Evolutionary conservation across 1,140 invertebrate species (phyloP).

Genomic region (Drosophila leontia): DNA sequence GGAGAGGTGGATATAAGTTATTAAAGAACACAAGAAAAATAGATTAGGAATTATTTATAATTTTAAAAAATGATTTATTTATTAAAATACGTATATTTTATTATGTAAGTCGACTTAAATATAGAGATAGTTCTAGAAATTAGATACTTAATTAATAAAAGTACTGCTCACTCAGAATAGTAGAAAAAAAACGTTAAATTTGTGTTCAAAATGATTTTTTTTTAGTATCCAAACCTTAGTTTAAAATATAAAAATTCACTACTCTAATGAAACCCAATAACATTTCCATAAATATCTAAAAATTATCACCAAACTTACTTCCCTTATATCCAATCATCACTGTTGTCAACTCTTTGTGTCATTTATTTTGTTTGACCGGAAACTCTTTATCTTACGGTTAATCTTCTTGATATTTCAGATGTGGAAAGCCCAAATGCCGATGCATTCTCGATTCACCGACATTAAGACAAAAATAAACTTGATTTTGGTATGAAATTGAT

Average conservation of each 20-base stretch:
- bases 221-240: background rate
- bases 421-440: slow-evolving; percentile 62
- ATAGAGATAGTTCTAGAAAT: too few species aligned
- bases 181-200: too few species aligned
- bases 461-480: slow-evolving; percentile 65
- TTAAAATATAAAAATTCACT: too few species aligned
- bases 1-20: background rate
- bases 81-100: too few species aligned
- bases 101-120: too few species aligned
- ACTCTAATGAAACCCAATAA: too few species aligned
- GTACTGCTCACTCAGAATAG: too few species aligned
- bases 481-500: slow-evolving; percentile 62
- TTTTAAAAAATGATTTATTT: too few species aligned
- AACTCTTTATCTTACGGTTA: slow-evolving; percentile 74
- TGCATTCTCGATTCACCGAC: slow-evolving; percentile 63
- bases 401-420: slow-evolving; percentile 77
- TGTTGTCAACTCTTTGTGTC: slow-evolving; percentile 53
- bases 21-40: too few species aligned
- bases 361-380: slow-evolving; percentile 73
- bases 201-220: too few species aligned
- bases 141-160: too few species aligned
- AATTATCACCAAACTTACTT: background rate
- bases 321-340: slow-evolving; percentile 8
- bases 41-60: too few species aligned
- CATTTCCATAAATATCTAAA: background rate